These are phyloP conservation scores for Macropus fuliginosus DNA, from an alignment of 2,797 vertebrate species.

Conservation along the genomic window DNA sequence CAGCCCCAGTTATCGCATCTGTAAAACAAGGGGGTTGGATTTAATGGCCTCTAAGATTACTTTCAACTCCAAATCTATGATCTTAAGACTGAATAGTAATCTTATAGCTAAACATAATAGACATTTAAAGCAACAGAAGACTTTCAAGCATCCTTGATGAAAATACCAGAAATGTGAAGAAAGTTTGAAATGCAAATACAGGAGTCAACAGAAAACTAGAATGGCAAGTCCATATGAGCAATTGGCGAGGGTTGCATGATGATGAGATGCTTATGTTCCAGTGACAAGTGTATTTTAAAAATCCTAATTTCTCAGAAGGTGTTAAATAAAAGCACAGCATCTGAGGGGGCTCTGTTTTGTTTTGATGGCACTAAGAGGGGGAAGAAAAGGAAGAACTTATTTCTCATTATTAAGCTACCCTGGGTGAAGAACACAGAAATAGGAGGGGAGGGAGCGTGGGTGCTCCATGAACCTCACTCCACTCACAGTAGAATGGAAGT, in stretches of 20 bases:
- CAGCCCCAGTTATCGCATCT: background rate
- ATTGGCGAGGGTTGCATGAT: background rate
- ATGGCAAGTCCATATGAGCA: background rate
- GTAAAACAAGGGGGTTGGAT: background rate
- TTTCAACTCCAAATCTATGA: background rate
- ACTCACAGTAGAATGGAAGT: background rate
- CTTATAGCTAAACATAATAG: background rate
- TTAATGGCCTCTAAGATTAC: background rate
- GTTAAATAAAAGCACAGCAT: background rate
- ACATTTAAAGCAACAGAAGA: background rate
- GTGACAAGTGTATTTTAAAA: background rate
- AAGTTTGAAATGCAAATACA: background rate
- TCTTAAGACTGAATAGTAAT: background rate
- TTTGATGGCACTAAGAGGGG: background rate
- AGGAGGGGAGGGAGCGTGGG: background rate
- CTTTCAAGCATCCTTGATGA: background rate
- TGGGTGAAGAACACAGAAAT: background rate
- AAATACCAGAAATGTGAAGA: background rate
- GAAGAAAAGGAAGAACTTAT: background rate
- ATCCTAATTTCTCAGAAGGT: background rate
- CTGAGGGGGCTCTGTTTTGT: background rate
- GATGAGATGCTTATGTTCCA: background rate
- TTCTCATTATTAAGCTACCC: background rate
- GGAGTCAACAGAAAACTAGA: background rate
- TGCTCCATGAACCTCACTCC: background rate